These are phyloP conservation scores for Campylorhamphus procurvoides DNA, from an alignment of 2,113 vertebrate species.

Conservation along the genomic window DNA sequence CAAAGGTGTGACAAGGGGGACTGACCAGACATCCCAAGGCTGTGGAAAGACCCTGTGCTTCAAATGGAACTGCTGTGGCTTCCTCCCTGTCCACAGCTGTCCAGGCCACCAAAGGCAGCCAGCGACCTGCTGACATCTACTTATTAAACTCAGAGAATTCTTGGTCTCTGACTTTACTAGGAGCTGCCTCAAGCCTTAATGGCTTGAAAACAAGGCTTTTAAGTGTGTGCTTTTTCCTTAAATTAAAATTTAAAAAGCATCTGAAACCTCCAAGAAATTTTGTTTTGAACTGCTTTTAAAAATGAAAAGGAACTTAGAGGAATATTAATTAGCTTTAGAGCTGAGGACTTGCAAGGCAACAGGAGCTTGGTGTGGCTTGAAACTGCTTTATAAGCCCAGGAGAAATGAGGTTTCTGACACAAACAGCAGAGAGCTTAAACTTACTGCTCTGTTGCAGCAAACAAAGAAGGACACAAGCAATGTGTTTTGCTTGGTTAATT, in stretches of 20 bases:
- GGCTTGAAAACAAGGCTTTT: not conserved
- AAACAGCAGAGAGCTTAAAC: not conserved
- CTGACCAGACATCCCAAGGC: not conserved
- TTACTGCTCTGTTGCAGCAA: not conserved
- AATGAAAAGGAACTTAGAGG: not conserved
- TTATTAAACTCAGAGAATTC: not conserved
- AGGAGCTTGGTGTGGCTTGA: not conserved
- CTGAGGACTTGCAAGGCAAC: not conserved
- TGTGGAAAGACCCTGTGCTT: not conserved
- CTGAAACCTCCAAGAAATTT: not conserved
- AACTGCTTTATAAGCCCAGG: not conserved
- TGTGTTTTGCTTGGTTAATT: not conserved
- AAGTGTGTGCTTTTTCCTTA: not conserved
- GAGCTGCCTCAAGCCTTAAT: not conserved
- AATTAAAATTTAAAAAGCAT: not conserved
- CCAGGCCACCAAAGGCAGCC: not conserved
- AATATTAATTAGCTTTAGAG: not conserved
- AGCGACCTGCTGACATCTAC: not conserved
- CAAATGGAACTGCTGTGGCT: not conserved
- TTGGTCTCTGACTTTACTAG: not conserved
- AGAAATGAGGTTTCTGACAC: not conserved
- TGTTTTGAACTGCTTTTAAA: not conserved
- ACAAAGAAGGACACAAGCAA: not conserved
- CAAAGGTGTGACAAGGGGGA: not conserved
- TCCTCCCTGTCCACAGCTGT: rapidly evolving